phyloP scores from a whole-genome alignment of 2,113 vertebrate species.

The Apteryx mantelli region DNA sequence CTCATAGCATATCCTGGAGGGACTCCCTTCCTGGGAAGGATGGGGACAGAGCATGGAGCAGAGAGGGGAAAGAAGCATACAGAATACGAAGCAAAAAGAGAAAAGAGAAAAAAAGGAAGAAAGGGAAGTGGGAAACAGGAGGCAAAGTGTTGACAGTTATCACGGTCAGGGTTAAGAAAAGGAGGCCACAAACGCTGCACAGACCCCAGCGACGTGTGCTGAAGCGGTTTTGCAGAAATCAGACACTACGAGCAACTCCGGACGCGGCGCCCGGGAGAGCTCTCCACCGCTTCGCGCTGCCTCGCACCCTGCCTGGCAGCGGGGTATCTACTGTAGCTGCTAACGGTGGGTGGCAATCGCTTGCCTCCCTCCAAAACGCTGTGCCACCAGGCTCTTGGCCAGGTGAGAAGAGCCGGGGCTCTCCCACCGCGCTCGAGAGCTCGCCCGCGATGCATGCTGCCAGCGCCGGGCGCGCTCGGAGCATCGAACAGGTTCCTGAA shows the following conservation, averaged over 20 bases:
- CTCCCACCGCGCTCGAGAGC: fast-evolving
- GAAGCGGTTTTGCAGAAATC: background rate
- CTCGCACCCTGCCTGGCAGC: background rate
- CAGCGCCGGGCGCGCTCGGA: fast-evolving
- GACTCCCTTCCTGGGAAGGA: too few species aligned
- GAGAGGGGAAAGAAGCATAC: background rate
- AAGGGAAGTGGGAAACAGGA: background rate
- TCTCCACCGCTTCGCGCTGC: background rate
- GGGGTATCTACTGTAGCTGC: background rate
- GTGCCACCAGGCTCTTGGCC: background rate
- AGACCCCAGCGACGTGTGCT: background rate
- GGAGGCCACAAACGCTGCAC: background rate
- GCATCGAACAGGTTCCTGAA: background rate
- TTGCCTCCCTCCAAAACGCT: background rate
- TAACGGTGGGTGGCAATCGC: background rate
- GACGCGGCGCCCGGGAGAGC: background rate
- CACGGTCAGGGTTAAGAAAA: background rate
- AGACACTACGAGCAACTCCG: background rate
- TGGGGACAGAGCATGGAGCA: too few species aligned
- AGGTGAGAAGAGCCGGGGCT: background rate
- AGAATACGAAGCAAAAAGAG: background rate
- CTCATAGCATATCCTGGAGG: background rate
- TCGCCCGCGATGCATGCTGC: background rate
- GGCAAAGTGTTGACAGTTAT: background rate
- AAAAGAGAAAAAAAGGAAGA: background rate